A percentile compares a stretch with the other conserved stretches of the same genome.
These are phyloP conservation scores for Pantelozetes paolii DNA, from an alignment of 2,888 invertebrate species.

Conservation along the genomic window DNA sequence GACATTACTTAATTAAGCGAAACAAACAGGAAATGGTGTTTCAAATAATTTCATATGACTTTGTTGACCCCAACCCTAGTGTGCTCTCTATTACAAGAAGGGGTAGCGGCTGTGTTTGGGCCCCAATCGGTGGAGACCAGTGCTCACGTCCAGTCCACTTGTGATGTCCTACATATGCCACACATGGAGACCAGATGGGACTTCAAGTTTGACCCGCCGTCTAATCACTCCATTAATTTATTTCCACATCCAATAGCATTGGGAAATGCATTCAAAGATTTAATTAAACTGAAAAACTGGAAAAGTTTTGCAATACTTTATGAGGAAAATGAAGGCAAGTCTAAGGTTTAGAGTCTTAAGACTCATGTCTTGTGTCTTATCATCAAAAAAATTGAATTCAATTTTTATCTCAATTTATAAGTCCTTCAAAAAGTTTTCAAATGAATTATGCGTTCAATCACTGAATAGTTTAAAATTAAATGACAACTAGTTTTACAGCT, in stretches of 20 bases:
- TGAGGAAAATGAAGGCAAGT: slow-evolving; percentile 53
- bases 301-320: slow-evolving; percentile 54
- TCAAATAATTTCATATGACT: background rate
- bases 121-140: slow-evolving; percentile 53
- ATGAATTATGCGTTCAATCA: background rate
- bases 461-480: too few relatives aligned
- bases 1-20: background rate
- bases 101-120: slow-evolving; percentile 52
- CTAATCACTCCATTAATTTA: slow-evolving; percentile 51
- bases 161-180: slow-evolving; percentile 54
- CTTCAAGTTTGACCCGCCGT: slow-evolving; percentile 44
- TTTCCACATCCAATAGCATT: slow-evolving; percentile 53
- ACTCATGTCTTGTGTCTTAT: too few relatives aligned
- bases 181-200: slow-evolving; percentile 52
- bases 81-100: slow-evolving; percentile 47
- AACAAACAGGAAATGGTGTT: slow-evolving; percentile 6
- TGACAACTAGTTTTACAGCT: background rate
- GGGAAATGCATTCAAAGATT: slow-evolving; percentile 52
- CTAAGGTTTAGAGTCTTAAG: background rate
- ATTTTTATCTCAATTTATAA: background rate
- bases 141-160: slow-evolving; percentile 54
- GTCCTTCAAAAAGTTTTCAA: background rate
- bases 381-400: background rate
- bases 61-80: slow-evolving; percentile 43
- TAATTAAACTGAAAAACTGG: slow-evolving; percentile 53